Conservation (phyloP, 2,888 invertebrate species). For the Coremacera marginata region DNA sequence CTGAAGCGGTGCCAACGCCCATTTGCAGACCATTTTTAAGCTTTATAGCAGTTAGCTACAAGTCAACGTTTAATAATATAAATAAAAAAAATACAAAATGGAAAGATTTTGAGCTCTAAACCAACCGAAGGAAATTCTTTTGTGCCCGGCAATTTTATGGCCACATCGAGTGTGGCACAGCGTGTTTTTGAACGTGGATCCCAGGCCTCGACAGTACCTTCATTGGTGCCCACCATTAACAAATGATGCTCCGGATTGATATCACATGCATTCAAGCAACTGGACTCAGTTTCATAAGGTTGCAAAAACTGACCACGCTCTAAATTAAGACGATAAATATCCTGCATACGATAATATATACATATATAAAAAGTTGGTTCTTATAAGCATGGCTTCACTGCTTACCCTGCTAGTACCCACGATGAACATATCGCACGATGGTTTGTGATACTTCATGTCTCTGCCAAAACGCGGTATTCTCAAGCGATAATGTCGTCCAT, state of each 20-base stretch:
- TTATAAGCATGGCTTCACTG: constrained; percentile 38
- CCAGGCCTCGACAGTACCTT: constrained; percentile 96
- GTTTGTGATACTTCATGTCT: constrained; percentile 90
- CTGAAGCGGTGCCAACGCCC: constrained; percentile 94
- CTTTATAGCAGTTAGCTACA: constrained; percentile 78
- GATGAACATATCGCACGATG: constrained; percentile 91
- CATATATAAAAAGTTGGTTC: not conserved
- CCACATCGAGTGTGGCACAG: constrained; percentile 88
- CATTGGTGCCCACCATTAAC: constrained; percentile 86
- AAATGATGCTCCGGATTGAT: constrained; percentile 92
- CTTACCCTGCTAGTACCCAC: constrained; percentile 87
- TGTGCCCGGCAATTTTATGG: constrained; percentile 73
- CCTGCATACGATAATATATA: constrained; percentile 71
- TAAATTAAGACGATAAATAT: constrained; percentile 94
- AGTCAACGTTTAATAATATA: not conserved
- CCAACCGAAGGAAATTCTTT: constrained; percentile 68
- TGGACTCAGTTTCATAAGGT: constrained; percentile 82
- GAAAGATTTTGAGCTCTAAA: not conserved
- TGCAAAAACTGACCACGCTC: constrained; percentile 95
- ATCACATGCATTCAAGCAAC: constrained; percentile 84
- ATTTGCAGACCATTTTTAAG: constrained; percentile 81
- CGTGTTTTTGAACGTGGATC: constrained; percentile 86
- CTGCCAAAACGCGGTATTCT: constrained; percentile 96
- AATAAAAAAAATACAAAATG: not conserved
- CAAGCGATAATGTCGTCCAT: constrained; percentile 90